Percentiles rank a stretch among this genome's conserved stretches.
Conservation (phyloP, 1,140 invertebrate species). For the Apis laboriosa region DNA sequence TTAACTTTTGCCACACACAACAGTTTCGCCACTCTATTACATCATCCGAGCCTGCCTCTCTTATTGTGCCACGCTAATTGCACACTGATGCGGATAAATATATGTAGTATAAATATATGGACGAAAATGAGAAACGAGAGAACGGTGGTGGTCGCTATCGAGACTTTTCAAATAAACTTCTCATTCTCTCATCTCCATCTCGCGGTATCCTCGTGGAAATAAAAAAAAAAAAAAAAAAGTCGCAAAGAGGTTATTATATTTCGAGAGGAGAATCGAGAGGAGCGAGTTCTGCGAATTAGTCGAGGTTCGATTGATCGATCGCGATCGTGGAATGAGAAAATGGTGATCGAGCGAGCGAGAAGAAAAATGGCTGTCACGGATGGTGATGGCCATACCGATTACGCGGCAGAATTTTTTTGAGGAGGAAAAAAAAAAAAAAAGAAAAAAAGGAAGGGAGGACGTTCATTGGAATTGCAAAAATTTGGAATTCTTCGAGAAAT, state of each 20-base stretch:
- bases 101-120: neutral
- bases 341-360: neutral
- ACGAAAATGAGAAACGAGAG: constrained; percentile 2
- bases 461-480: too few relatives aligned
- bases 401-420: neutral
- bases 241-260: neutral
- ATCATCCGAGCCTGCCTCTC: constrained; percentile 26
- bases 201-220: neutral
- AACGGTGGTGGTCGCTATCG: neutral
- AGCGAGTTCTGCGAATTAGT: neutral
- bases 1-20: constrained; percentile 27
- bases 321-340: neutral
- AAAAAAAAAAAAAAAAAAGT: neutral
- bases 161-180: neutral
- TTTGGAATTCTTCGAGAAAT: too few relatives aligned
- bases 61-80: constrained; percentile 27
- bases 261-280: constrained; percentile 16
- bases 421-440: too few relatives aligned
- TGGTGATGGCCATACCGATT: constrained; percentile 17
- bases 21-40: constrained; percentile 26
- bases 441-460: too few relatives aligned
- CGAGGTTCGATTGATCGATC: neutral
- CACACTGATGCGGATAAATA: neutral
- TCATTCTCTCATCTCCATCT: neutral
- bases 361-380: neutral